phyloP scores from a whole-genome alignment of 2,113 vertebrate species.

The Ginglymostoma cirratum region DNA sequence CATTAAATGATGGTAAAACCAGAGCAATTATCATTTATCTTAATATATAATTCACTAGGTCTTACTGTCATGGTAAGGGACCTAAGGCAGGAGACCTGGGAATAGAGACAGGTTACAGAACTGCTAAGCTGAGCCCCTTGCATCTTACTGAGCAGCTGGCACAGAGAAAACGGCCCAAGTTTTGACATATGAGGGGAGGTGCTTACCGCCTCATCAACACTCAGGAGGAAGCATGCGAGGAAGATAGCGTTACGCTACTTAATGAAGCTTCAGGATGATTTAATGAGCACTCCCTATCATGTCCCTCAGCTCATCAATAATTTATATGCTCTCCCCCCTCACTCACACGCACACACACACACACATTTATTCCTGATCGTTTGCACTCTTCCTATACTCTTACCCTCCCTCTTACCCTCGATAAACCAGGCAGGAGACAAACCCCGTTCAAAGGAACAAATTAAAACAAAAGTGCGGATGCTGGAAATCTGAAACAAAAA shows the following conservation, averaged over 20 bases:
- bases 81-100: slow-evolving; percentile 62
- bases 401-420: slow-evolving; percentile 47
- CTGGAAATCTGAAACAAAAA: no score
- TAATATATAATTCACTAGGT: slow-evolving; percentile 99
- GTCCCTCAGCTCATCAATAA: slow-evolving; percentile 70
- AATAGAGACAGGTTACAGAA: slow-evolving; percentile 53
- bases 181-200: slow-evolving; percentile 54
- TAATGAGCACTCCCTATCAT: slow-evolving; percentile 63
- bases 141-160: slow-evolving; percentile 48
- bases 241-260: slow-evolving; percentile 57
- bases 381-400: slow-evolving; percentile 50
- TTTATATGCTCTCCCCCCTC: slow-evolving; percentile 52
- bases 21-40: slow-evolving; percentile 98
- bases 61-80: slow-evolving; percentile 82
- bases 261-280: slow-evolving; percentile 71
- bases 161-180: slow-evolving; percentile 52
- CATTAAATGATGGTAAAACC: slow-evolving; percentile 88
- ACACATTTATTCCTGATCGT: slow-evolving; percentile 49
- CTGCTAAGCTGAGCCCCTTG: slow-evolving; percentile 46
- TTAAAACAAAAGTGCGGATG: no score
- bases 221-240: slow-evolving; percentile 55
- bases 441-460: not conserved
- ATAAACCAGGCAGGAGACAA: not conserved
- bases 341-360: no score
- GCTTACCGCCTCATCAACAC: slow-evolving; percentile 59